A percentile compares a stretch with the other conserved stretches of the same genome.
These are phyloP conservation scores for Griposia aprilina DNA, from an alignment of 2,888 invertebrate species.

Conservation along the genomic window DNA sequence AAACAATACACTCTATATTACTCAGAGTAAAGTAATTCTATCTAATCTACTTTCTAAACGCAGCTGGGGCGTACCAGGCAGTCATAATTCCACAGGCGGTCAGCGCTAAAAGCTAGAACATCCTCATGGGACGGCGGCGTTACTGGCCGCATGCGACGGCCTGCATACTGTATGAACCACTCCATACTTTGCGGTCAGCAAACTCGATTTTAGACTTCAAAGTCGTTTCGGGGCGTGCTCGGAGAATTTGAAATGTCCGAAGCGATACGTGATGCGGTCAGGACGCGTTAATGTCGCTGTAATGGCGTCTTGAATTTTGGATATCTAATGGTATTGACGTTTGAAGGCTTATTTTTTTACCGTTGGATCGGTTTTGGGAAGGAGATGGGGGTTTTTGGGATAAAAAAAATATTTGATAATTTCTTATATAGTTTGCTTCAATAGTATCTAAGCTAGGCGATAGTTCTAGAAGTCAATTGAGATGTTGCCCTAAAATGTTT, in stretches of 20 bases:
- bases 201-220: slow-evolving; percentile 90
- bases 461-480: too few relatives aligned
- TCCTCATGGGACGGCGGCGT: slow-evolving; percentile 73
- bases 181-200: slow-evolving; percentile 85
- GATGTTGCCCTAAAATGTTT: too few relatives aligned
- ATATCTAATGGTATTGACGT: slow-evolving; percentile 47
- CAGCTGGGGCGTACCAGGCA: slow-evolving; percentile 74
- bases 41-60: slow-evolving; percentile 70
- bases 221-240: slow-evolving; percentile 77
- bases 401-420: background rate
- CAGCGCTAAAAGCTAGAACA: slow-evolving; percentile 82
- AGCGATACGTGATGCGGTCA: slow-evolving; percentile 71
- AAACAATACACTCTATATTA: slow-evolving; percentile 64
- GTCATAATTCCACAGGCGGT: slow-evolving; percentile 78
- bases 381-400: background rate
- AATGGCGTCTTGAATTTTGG: slow-evolving; percentile 63
- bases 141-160: slow-evolving; percentile 73
- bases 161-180: slow-evolving; percentile 86
- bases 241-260: slow-evolving; percentile 67
- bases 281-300: slow-evolving; percentile 58
- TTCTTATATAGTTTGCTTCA: background rate
- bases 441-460: background rate
- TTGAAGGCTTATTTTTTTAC: slow-evolving; percentile 49
- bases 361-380: slow-evolving; percentile 18
- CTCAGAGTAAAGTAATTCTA: slow-evolving; percentile 63